Conservation (phyloP, 23 tunicate genomes). For the Trididemnum nubilum region DNA sequence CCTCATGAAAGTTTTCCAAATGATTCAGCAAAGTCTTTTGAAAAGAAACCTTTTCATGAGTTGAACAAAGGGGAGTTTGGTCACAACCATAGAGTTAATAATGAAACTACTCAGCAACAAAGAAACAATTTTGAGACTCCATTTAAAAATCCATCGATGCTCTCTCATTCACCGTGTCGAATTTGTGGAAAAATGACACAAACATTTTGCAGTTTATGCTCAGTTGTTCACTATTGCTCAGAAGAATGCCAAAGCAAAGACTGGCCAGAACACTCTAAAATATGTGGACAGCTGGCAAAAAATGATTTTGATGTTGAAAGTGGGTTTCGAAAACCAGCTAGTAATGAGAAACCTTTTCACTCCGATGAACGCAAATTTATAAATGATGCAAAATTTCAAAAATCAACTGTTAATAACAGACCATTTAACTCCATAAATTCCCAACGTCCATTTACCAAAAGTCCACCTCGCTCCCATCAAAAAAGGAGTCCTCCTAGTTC, state of each 20-base stretch:
- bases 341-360: too few relatives aligned
- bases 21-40: not conserved
- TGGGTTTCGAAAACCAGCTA: not conserved
- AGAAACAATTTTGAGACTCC: not conserved
- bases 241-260: conserved; percentile 44
- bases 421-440: not conserved
- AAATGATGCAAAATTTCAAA: not conserved
- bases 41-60: not conserved
- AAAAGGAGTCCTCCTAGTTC: not conserved
- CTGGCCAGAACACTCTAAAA: conserved; percentile 57
- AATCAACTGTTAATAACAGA: not conserved
- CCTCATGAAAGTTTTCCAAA: not conserved
- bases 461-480: not conserved
- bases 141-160: not conserved
- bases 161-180: conserved; percentile 1
- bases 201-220: conserved; percentile 13
- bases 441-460: not conserved
- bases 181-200: conserved; percentile 12
- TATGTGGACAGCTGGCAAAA: conserved; percentile 11
- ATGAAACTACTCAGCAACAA: not conserved
- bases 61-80: not conserved
- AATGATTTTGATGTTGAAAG: not conserved
- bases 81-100: too few relatives aligned
- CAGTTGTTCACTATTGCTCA: conserved; percentile 45
- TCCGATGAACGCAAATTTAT: too few relatives aligned